phyloP scores from a whole-genome alignment of 2,888 invertebrate species.

The Oeneis ivallda region DNA sequence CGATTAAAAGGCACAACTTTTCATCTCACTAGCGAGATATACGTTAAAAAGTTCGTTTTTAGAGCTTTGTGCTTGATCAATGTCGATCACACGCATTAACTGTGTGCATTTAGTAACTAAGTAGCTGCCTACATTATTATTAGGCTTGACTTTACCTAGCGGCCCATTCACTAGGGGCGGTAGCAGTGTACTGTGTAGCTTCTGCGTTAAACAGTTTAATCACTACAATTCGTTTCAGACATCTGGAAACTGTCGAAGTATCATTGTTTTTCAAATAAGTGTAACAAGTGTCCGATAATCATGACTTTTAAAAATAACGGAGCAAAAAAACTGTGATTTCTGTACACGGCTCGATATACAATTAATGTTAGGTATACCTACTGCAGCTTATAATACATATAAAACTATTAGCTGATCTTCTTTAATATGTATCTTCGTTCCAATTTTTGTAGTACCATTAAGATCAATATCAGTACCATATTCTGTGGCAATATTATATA shows the following conservation, averaged over 20 bases:
- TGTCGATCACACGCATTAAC: too few relatives aligned
- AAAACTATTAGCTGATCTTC: too few relatives aligned
- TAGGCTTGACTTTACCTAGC: background rate
- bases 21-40: too few relatives aligned
- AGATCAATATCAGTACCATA: too few relatives aligned
- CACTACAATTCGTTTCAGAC: background rate
- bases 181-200: background rate
- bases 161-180: too few relatives aligned
- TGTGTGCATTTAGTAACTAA: too few relatives aligned
- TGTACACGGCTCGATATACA: background rate
- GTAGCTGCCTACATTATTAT: background rate
- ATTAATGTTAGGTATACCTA: too few relatives aligned
- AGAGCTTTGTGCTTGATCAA: background rate
- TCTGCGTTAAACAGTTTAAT: background rate
- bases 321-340: conserved; percentile 9
- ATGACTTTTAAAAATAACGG: conserved; percentile 25
- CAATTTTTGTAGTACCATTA: too few relatives aligned
- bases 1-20: too few relatives aligned
- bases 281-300: conserved; percentile 21
- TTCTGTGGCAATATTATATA: too few relatives aligned
- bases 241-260: conserved; percentile 21
- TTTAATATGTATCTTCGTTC: too few relatives aligned
- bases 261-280: conserved; percentile 11
- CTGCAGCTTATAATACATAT: too few relatives aligned
- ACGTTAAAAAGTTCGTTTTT: background rate